Evolutionary conservation across 1,140 invertebrate genomes (phyloP).

Genomic region (Melitaea cinxia): DNA sequence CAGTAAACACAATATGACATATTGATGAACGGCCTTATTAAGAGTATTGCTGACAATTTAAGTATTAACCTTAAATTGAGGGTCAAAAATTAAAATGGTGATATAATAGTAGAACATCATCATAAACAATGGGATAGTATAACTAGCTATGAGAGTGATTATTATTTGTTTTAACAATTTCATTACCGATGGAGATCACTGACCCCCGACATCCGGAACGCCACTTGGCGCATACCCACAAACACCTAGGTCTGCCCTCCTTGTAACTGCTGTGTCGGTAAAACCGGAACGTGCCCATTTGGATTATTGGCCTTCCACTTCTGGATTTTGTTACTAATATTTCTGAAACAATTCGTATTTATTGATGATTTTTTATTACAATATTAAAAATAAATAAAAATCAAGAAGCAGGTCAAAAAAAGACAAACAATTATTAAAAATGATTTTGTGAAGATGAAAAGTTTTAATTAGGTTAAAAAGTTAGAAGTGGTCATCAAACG

Average conservation of each 20-base stretch:
- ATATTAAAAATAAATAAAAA: no score
- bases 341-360: conserved; percentile 32
- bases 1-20: no score
- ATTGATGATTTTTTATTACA: background rate
- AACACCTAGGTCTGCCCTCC: conserved; percentile 31
- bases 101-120: no score
- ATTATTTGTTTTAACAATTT: conserved; percentile 43
- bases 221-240: conserved; percentile 54
- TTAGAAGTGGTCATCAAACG: no score
- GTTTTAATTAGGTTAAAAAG: no score
- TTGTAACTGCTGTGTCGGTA: conserved; percentile 51
- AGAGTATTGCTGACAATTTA: no score
- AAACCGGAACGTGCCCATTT: conserved; percentile 43
- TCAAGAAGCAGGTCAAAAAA: background rate
- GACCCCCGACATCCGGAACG: conserved; percentile 43
- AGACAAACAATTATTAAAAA: no score
- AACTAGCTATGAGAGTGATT: conserved; percentile 33
- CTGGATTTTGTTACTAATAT: conserved; percentile 40
- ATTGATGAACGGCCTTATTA: no score
- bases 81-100: no score
- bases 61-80: no score
- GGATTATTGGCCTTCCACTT: conserved; percentile 42
- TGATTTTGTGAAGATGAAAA: no score
- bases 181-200: conserved; percentile 39
- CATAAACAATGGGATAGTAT: no score